Evolutionary conservation across 2,888 invertebrate genomes (phyloP), one percentile per base, ranked within the genome.

Genomic region (Pecten maximus): DNA sequence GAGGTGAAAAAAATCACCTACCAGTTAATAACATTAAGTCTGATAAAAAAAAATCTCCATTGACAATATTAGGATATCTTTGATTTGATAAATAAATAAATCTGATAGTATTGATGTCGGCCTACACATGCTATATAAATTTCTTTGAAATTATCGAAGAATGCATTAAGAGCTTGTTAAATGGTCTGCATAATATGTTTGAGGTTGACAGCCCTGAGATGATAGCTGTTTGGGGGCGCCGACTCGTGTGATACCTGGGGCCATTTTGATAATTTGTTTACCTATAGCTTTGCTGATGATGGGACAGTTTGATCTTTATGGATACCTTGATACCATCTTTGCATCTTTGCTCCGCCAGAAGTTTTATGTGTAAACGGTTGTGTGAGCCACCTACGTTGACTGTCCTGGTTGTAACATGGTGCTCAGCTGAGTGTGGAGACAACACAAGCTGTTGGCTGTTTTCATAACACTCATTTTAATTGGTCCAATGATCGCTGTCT

Each of bases 381-480:
- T 35, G 74, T 74, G 28, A 74, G 74, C 35, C 74, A 35, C 74
- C 74, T 35, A 74, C 74, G 35, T 35, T 0, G 74, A 35, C 74
- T 74, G 10, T 54, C 35, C 15, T 10, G 28, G 35, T 74, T 28
- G 74, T 74, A 74, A 74, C 74, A 74, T 8, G 10, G 74, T 74
- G 74, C 16, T 74, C 74, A 74, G 28, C 28, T 28, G 74, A 74
- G 35, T 74, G 74, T 74, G 74, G 74, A 28, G 15, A 74, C 74
- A 35, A 74, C 74, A 74, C 74, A 74, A 74, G 74, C 74, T 74
- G 74, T 28, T 74, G 35, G 74, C 74, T 74, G 74, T 74, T 74
- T 74, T 74, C 50, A 74, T 74, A 74, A 74, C 74, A 74, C 74
- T 74, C 28, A 6, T 74, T 74, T 74, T 74, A 74, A 74, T 74